A percentile compares a stretch with the other conserved stretches of the same genome.
These are phyloP conservation scores for Myrmecobius fasciatus DNA, from an alignment of 2,113 vertebrate genomes.

Conservation along the genomic window DNA sequence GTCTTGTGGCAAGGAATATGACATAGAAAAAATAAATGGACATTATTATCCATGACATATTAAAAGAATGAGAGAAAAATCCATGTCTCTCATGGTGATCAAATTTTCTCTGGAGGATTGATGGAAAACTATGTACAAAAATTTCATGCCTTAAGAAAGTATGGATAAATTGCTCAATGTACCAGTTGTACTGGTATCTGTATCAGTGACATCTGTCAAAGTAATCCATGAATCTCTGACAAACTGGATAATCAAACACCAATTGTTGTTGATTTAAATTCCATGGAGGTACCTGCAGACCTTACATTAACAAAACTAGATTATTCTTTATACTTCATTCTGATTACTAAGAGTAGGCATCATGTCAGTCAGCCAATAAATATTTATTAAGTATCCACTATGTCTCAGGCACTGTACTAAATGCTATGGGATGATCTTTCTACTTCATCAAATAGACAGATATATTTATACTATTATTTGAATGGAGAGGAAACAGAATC, in stretches of 20 bases:
- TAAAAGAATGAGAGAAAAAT: background rate
- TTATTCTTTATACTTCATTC: background rate
- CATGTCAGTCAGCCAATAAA: background rate
- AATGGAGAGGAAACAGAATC: background rate
- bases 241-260: background rate
- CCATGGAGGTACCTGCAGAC: background rate
- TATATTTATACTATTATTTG: background rate
- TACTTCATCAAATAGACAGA: background rate
- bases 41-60: background rate
- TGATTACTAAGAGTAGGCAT: background rate
- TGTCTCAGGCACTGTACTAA: background rate
- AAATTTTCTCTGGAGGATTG: background rate
- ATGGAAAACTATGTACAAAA: background rate
- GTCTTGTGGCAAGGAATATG: background rate
- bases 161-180: background rate
- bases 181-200: background rate
- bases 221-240: background rate
- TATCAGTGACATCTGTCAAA: background rate
- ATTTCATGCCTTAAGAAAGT: background rate
- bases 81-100: background rate
- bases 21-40: background rate
- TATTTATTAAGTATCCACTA: background rate
- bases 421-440: background rate
- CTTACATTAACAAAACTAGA: background rate
- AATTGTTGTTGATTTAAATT: background rate